These are phyloP conservation scores for Antheraea pernyi DNA, from an alignment of 1,140 invertebrate species.

Conservation along the genomic window DNA sequence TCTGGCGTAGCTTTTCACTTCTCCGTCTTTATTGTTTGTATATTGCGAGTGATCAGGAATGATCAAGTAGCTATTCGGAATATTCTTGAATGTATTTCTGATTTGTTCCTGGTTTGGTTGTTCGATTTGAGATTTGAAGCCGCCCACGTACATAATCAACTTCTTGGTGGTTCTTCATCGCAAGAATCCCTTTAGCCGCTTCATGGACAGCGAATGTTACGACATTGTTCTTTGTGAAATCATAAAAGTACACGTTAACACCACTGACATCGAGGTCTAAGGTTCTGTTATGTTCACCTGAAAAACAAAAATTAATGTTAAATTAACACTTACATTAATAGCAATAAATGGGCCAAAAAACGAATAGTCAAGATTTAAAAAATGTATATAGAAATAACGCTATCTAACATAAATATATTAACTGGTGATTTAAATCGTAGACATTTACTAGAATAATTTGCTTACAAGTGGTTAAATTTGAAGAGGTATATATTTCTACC, in stretches of 20 bases:
- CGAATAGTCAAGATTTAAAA: no score
- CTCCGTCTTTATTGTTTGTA: conserved; percentile 57
- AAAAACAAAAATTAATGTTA: conserved; percentile 8
- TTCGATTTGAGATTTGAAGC: conserved; percentile 64
- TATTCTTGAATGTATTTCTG: conserved; percentile 50
- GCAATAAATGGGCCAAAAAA: no score
- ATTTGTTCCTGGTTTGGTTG: conserved; percentile 56
- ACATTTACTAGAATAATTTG: no score
- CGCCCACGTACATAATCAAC: conserved; percentile 65
- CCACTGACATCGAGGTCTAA: conserved; percentile 42
- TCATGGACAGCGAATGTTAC: conserved; percentile 5
- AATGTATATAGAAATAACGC: no score
- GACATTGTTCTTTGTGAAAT: conserved; percentile 43
- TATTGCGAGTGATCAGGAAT: conserved; percentile 68
- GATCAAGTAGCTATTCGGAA: conserved; percentile 62
- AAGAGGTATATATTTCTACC: no score
- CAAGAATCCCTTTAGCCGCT: no score
- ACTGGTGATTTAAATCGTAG: no score
- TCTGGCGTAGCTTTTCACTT: conserved; percentile 60
- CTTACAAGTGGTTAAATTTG: no score
- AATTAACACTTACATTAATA: no score
- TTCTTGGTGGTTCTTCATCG: conserved; percentile 37
- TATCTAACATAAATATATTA: no score
- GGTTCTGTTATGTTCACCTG: conserved; percentile 55
- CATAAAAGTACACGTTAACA: conserved; percentile 46